Percentiles rank a stretch among this genome's conserved stretches.
These are phyloP conservation scores for Gadus macrocephalus DNA, from an alignment of 2,113 vertebrate genomes.

Conservation along the genomic window DNA sequence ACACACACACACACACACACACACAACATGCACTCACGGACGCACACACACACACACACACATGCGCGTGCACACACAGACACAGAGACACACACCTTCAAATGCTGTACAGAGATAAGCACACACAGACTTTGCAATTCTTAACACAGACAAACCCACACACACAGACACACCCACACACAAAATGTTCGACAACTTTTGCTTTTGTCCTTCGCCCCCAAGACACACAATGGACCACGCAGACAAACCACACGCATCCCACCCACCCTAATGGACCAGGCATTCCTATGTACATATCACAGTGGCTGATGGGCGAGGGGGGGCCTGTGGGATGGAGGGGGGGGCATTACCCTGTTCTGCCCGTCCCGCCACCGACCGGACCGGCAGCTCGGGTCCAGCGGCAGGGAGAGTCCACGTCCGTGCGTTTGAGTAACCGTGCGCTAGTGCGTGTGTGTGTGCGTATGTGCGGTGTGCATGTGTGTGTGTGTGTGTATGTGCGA, in stretches of 20 bases:
- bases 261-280: constrained; percentile 20
- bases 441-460: not conserved
- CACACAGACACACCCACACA: constrained; percentile 13
- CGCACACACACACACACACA: not conserved
- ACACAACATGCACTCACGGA: not conserved
- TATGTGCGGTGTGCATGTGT: not conserved
- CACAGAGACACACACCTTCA: constrained; percentile 34
- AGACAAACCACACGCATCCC: not conserved
- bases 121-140: constrained; percentile 28
- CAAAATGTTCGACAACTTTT: not conserved
- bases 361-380: constrained; percentile 49
- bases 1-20: constrained; percentile 21
- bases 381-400: constrained; percentile 53
- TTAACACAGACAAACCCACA: constrained; percentile 8
- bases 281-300: constrained; percentile 76
- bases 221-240: not conserved
- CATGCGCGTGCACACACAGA: not conserved
- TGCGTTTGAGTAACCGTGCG: constrained; percentile 23
- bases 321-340: constrained; percentile 35
- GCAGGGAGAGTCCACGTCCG: constrained; percentile 17
- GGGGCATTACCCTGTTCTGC: constrained; percentile 48
- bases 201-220: not conserved
- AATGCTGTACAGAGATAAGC: constrained; percentile 54
- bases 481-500: constrained; percentile 26
- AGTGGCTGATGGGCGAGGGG: constrained; percentile 60